A percentile compares a stretch with the other conserved stretches of the same genome.
Evolutionary conservation across 2,888 invertebrate species (phyloP).

Genomic region (Anthrax anthrax): DNA sequence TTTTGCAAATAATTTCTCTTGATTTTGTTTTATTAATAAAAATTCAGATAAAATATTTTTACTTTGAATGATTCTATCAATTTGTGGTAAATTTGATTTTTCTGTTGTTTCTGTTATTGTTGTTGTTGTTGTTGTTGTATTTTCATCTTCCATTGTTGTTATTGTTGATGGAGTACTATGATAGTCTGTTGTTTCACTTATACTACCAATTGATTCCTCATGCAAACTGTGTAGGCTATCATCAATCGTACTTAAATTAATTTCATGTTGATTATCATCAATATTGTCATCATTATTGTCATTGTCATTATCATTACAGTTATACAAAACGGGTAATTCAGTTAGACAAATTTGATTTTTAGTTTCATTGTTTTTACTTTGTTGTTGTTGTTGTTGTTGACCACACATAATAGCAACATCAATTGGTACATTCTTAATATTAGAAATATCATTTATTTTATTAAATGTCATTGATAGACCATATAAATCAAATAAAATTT

Average conservation of each 20-base stretch:
- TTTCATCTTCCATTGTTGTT: not conserved
- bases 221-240: not conserved
- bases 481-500: conserved; percentile 25
- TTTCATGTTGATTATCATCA: not conserved
- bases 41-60: conserved; percentile 17
- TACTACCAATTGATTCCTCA: not conserved
- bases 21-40: conserved; percentile 17
- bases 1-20: conserved; percentile 10
- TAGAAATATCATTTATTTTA: conserved; percentile 2
- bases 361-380: not conserved
- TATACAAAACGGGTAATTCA: not conserved
- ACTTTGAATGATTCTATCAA: conserved; percentile 15
- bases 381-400: not conserved
- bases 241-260: not conserved
- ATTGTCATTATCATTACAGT: not conserved
- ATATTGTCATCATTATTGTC: not conserved
- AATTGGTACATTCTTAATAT: too few relatives aligned
- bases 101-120: conserved; percentile 1
- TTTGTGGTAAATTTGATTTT: not conserved
- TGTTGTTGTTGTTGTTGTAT: not conserved
- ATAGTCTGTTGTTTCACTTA: conserved; percentile 2
- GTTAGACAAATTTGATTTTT: not conserved
- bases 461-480: conserved; percentile 17
- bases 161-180: not conserved
- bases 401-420: not conserved